Evolutionary conservation across 2,888 invertebrate genomes (phyloP), one percentile per base, ranked within the genome.

Genomic region (Dryococelus australis): DNA sequence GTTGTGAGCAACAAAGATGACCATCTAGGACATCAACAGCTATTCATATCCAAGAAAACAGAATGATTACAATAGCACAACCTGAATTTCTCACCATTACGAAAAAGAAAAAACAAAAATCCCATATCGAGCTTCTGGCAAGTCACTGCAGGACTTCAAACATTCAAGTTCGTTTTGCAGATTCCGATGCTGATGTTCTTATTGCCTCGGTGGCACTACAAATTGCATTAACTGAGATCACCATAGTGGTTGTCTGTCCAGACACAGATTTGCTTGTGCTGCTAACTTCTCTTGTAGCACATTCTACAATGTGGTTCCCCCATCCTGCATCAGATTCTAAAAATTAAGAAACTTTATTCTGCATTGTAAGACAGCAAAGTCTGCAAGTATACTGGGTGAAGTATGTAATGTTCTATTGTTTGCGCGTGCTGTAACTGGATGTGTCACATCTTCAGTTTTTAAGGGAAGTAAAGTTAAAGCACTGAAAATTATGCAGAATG

Each of bases 211-310:
- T n/a, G n/a, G n/a, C n/a, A n/a, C n/a, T n/a, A n/a, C n/a, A n/a
- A n/a, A n/a, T n/a, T n/a, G n/a, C n/a, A n/a, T n/a, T n/a, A n/a
- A n/a, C n/a, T n/a, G n/a, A n/a, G n/a, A n/a, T n/a, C n/a, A n/a
- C n/a, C n/a, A n/a, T n/a, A n/a, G n/a, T n/a, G n/a, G n/a, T n/a
- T n/a, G n/a, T n/a, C n/a, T n/a, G n/a, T n/a, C n/a, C n/a, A n/a
- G n/a, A n/a, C n/a, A n/a, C n/a, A n/a, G n/a, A 2, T 79, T 79
- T 79, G 79, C n/a, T 79, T 79, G 79, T 79, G 10, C 79, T 79
- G n/a, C 10, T 79, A 79, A 79, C 79, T 79, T 79, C 79, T 26
- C n/a, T 79, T 79, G 79, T 10, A 26, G n/a, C 79, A n/a, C n/a
- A 26, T 5, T 6, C n/a, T 79, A 13, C 3, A 0, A 20, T 79